Evolutionary conservation across 1,140 invertebrate genomes (phyloP), one percentile per base, ranked within the genome.

Genomic region (honey bee (Apis mellifera)): DNA sequence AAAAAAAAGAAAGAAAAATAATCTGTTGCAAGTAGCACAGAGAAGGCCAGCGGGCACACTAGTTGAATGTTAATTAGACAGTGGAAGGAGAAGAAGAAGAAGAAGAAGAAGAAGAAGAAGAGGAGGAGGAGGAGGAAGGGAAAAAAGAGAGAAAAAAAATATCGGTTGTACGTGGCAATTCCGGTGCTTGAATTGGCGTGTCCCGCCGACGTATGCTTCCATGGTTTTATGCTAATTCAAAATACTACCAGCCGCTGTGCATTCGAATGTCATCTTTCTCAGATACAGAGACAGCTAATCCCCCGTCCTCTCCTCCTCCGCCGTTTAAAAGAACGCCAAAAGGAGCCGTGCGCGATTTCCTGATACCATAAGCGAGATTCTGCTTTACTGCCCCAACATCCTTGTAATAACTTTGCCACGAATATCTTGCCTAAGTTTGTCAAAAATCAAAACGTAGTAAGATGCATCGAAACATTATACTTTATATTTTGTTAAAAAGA

Each of bases 201-300:
- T 50, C 71, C 54, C 66, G 73, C 57, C 66, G 73, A 57, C 82
- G 69, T 62, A 72, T 66, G 84, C 85, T 79, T 82, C 87, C 87
- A 88, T 88, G 85, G 86, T 86, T 84, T 82, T 82, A 89, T 89
- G 87, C 84, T 89, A 89, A 89, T 89, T 82, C 68, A 66, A 77
- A 77, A 64, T 70, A 65, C 70, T 64, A 52, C 66, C 52, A 55
- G 71, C 21, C 60, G 80, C 57, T 64, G n/a, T 59, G 84, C 87
- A 89, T 89, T 84, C 84, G 72, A 89, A 89, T 81, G 71, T 60
- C 48, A 88, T 78, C 84, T 65, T 79, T 85, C 60, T 85, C 78
- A 83, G 66, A 77, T 57, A 78, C 73, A 42, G 26, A 12, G n/a
- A n/a, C 17, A 32, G 19, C 59, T 77, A n/a, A 68, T 66, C 62